Evolutionary conservation across 2,113 vertebrate species (phyloP).

Genomic region (Cnemophilus loriae): DNA sequence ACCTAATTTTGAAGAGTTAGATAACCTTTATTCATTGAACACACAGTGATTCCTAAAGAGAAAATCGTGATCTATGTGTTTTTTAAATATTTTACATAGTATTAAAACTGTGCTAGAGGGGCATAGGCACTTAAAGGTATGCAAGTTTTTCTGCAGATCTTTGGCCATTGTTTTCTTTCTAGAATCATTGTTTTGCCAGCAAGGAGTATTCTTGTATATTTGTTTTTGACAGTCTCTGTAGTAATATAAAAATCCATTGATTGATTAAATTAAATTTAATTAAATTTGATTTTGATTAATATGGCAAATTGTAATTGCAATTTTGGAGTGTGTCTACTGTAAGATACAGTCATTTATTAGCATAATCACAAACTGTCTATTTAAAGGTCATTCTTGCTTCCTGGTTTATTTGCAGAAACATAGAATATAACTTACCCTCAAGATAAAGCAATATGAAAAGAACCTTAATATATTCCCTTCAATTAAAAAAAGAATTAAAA

Average conservation of each 20-base stretch:
- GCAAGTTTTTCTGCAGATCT: background rate
- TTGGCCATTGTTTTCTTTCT: background rate
- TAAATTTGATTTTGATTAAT: background rate
- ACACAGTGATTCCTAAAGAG: background rate
- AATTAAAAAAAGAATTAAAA: background rate
- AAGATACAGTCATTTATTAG: background rate
- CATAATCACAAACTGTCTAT: background rate
- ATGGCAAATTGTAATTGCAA: background rate
- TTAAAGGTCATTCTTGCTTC: background rate
- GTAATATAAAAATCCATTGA: background rate
- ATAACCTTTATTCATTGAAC: background rate
- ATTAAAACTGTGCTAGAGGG: background rate
- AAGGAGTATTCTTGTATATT: background rate
- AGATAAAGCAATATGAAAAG: background rate
- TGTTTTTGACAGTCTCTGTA: background rate
- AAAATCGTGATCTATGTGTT: background rate
- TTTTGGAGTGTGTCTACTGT: background rate
- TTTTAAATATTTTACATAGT: background rate
- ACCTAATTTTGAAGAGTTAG: background rate
- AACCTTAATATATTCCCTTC: background rate
- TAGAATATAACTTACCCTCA: background rate
- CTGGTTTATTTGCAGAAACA: background rate
- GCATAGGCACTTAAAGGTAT: accelerated
- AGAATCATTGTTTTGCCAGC: background rate
- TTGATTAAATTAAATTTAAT: background rate